Evolutionary conservation across 2,888 invertebrate genomes (phyloP), one percentile per base, ranked within the genome.

Genomic region (Drosophila siamana): DNA sequence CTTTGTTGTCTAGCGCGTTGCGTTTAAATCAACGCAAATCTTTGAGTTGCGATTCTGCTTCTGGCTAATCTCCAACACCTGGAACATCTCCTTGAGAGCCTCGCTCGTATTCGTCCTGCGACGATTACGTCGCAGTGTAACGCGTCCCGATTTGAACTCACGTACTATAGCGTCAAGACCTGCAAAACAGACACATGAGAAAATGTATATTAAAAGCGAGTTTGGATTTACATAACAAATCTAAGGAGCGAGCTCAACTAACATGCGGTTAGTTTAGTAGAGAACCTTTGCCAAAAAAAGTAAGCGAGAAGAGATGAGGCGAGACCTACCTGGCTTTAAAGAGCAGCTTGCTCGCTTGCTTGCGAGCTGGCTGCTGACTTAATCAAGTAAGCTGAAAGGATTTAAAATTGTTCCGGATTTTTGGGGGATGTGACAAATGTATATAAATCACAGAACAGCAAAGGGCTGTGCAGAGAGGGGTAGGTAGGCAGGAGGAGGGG

Each of bases 111-210:
- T 88, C 19, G 91, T 91, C 71, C 87, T 90, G 56, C 91, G 88
- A 46, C 92, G 90, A 78, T 91, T 91, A 51, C 91, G 91, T 47
- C 92, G 87, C 47, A 92, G 74, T 13, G 92, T 92, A 19, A 92
- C 92, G 52, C 89, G 90, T 24, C 92, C 92, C 52, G 91, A 91
- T 80, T 92, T 92, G 13, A 92, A 86, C 77, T 92, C 92, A 15
- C 91, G 89, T 46, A 92, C 90, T 90, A 92, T 82, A 92, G 92
- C 92, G 92, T 92, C 92, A 92, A 92, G 86, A 92, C 92, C 92
- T 92, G 69, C 1, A 78, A 76, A 7, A 22, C 1, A 19, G 19
- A 3, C 19, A 19, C 19, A 19, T 19, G 19, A 6, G 8, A 11
- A 48, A 19, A 13, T 24, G 1, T 8, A 13, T 8, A 54, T 62